These are phyloP conservation scores for Pteria penguin DNA, from an alignment of 2,888 invertebrate genomes.

Conservation along the genomic window DNA sequence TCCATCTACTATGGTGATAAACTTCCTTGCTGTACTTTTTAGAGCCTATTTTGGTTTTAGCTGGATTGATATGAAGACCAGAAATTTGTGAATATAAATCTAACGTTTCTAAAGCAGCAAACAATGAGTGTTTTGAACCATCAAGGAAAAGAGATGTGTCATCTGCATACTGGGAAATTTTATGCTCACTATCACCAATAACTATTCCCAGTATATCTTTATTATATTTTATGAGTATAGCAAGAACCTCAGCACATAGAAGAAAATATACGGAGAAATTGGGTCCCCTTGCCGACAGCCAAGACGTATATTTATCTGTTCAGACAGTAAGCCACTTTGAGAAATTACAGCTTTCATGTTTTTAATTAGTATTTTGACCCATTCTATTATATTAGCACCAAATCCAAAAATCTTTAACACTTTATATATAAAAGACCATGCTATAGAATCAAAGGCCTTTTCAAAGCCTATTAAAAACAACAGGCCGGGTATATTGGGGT, in stretches of 20 bases:
- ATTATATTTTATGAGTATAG: too few species aligned
- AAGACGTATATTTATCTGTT: neutral
- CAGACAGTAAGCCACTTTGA: neutral
- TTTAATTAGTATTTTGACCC: neutral
- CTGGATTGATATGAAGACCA: too few species aligned
- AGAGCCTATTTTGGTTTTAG: too few species aligned
- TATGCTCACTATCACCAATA: conserved; percentile 1
- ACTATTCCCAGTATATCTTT: conserved; percentile 12
- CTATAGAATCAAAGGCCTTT: conserved; percentile 8
- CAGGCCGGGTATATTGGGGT: neutral
- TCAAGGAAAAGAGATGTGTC: too few species aligned
- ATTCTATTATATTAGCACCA: too few species aligned
- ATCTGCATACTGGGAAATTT: conserved; percentile 13
- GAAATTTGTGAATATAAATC: neutral
- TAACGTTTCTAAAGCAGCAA: neutral
- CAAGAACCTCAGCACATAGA: too few species aligned
- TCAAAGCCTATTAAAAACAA: conserved; percentile 2
- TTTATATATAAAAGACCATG: conserved; percentile 21
- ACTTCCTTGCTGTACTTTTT: too few species aligned
- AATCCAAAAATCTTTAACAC: conserved; percentile 17
- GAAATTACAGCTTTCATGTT: neutral
- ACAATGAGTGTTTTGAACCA: neutral
- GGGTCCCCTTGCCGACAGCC: conserved; percentile 5
- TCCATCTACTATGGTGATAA: too few species aligned
- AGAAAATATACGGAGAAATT: too few species aligned